Evolutionary conservation across 2,888 invertebrate species (phyloP).

Genomic region (Eupithecia centaureata): DNA sequence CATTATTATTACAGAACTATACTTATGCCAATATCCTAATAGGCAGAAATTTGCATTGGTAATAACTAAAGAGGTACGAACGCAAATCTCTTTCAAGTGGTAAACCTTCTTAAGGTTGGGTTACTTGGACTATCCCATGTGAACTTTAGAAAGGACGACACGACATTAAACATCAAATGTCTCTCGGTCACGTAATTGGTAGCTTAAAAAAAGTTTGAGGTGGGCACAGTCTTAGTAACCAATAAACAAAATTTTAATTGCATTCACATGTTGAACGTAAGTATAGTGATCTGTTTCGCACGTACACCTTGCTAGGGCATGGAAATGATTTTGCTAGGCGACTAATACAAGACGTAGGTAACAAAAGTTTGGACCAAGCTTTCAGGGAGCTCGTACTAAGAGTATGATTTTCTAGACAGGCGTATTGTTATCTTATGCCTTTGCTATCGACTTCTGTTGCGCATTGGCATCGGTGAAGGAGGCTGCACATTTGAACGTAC

Average conservation of each 20-base stretch:
- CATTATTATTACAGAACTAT: not conserved
- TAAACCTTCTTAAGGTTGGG: constrained; percentile 12
- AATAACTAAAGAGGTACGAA: not conserved
- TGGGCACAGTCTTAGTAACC: not conserved
- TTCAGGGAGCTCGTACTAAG: too few relatives aligned
- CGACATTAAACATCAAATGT: not conserved
- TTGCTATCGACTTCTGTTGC: too few relatives aligned
- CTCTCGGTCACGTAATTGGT: not conserved
- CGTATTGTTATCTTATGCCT: too few relatives aligned
- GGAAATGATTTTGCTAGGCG: not conserved
- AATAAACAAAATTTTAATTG: too few relatives aligned
- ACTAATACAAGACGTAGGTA: too few relatives aligned
- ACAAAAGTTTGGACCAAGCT: too few relatives aligned
- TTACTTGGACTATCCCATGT: not conserved
- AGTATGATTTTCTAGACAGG: too few relatives aligned
- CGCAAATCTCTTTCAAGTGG: constrained; percentile 7
- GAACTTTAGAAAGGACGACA: not conserved
- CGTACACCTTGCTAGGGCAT: not conserved
- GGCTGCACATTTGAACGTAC: too few relatives aligned
- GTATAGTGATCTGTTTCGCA: too few relatives aligned
- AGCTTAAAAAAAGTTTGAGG: not conserved
- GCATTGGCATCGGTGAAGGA: too few relatives aligned
- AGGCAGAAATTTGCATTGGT: not conserved
- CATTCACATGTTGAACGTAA: too few relatives aligned
- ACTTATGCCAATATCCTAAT: not conserved